phyloP scores from a whole-genome alignment of 2,113 vertebrate species.

The Chauna torquata region DNA sequence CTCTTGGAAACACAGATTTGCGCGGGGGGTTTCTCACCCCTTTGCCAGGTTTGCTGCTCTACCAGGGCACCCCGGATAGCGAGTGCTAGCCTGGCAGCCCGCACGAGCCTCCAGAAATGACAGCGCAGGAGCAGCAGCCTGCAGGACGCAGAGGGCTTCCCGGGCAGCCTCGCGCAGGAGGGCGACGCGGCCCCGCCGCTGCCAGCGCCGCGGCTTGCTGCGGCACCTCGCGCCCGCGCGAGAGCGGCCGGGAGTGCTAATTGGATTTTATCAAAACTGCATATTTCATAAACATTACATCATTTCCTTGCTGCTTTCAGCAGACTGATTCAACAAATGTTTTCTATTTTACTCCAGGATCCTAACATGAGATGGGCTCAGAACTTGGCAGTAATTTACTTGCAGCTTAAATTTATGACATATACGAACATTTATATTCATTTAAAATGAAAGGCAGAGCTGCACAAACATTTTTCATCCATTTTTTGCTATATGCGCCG shows the following conservation, averaged over 20 bases:
- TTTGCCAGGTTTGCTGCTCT: neutral
- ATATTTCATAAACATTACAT: conserved; percentile 62
- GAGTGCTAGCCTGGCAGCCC: too few relatives aligned
- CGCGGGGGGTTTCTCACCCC: neutral
- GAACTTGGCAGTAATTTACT: conserved; percentile 71
- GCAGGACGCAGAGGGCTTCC: neutral
- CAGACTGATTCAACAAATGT: conserved; percentile 66
- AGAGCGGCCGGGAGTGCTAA: conserved; percentile 27
- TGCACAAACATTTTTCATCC: conserved; percentile 65
- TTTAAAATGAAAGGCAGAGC: conserved; percentile 71
- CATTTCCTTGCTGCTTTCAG: conserved; percentile 68
- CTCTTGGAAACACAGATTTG: neutral
- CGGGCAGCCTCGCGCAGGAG: too few relatives aligned
- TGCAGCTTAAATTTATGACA: conserved; percentile 70
- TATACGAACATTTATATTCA: conserved; percentile 76
- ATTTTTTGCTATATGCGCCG: neutral
- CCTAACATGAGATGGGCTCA: conserved; percentile 54
- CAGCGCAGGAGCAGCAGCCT: too few relatives aligned
- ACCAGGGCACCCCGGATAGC: neutral
- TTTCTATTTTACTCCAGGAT: conserved; percentile 70
- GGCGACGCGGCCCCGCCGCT: too few relatives aligned
- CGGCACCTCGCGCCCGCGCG: neutral
- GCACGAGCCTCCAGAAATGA: too few relatives aligned
- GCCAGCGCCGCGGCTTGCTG: too few relatives aligned
- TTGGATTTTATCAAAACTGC: conserved; percentile 69